Evolutionary conservation across 2,113 vertebrate genomes (phyloP), one percentile per base, ranked within the genome.

Genomic region (Artemisiospiza belli): DNA sequence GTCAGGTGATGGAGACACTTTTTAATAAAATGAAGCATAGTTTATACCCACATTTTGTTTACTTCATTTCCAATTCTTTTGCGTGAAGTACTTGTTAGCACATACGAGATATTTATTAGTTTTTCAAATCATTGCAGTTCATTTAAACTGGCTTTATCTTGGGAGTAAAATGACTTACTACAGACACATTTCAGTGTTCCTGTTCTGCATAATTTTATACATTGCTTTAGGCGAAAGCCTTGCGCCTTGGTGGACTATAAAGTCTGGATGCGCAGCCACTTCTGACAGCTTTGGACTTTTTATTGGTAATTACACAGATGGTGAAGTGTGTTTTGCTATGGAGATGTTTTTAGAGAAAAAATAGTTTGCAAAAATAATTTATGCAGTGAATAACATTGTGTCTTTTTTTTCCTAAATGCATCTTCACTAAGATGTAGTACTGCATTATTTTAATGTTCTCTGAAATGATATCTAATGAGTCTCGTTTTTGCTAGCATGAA

Each of bases 251-350:
- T 96, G 93, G 93, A 95, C 96, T 87, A 94, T 95, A 96, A 96
- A 94, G 94, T 95, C 92, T 97, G 81, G 57, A 81, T 96, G 92
- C 44, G 23, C 81, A 96, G 76, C 92, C 75, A 81, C 78, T 95
- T 95, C 87, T 96, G 94, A 96, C 95, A 94, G 96, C 90, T 97
- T 95, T 97, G 96, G 95, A 95, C 87, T 92, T 88, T 97, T 96
- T 91, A 92, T 96, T 97, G 96, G 83, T 97, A 92, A 97, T 97
- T 96, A 95, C 94, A 89, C 92, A 97, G 97, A 96, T 97, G 97
- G 94, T 72, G 68, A 93, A 92, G 84, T 87, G 55, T 81, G 35
- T 92, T 96, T 96, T 96, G 91, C 72, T 92, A 54, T 4, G 2
- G 76, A 96, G 87, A 96, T 95, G 72, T 86, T 96, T 97, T 96